Conservation (phyloP, 2,888 invertebrate species). For the Pachliopta kotzebuea region DNA sequence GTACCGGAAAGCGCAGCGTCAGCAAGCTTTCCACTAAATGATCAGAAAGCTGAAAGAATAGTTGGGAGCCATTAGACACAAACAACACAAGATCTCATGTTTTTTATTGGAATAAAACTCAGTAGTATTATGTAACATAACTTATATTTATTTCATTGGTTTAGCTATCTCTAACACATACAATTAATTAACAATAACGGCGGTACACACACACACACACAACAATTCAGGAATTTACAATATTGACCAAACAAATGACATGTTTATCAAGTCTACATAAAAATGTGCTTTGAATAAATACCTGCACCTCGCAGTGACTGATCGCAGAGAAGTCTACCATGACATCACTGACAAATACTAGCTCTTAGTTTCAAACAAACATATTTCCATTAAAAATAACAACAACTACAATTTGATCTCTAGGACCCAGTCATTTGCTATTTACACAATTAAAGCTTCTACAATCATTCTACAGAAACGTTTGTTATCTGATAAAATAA, state of each 20-base stretch:
- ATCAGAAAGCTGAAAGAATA: too few relatives aligned
- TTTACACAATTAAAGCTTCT: constrained; percentile 42
- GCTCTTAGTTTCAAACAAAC: neutral
- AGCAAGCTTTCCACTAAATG: too few relatives aligned
- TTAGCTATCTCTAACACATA: constrained; percentile 44
- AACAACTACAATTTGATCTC: neutral
- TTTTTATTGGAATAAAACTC: constrained; percentile 9
- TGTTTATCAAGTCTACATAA: neutral
- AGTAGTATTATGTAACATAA: constrained; percentile 30
- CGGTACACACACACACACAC: constrained; percentile 48
- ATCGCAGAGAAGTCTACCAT: neutral
- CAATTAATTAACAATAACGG: constrained; percentile 33
- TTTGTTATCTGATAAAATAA: constrained; percentile 2
- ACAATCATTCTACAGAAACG: constrained; percentile 9
- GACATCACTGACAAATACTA: neutral
- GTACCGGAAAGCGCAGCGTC: too few relatives aligned
- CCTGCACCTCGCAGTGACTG: neutral
- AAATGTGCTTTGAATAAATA: neutral
- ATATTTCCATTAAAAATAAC: neutral
- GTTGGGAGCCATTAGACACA: too few relatives aligned
- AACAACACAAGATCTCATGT: too few relatives aligned
- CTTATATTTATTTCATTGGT: constrained; percentile 61
- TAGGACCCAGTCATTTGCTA: neutral
- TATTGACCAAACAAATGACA: neutral
- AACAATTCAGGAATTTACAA: constrained; percentile 41